Evolutionary conservation across 2,113 vertebrate species (phyloP).

Genomic region (Aegithalos caudatus): DNA sequence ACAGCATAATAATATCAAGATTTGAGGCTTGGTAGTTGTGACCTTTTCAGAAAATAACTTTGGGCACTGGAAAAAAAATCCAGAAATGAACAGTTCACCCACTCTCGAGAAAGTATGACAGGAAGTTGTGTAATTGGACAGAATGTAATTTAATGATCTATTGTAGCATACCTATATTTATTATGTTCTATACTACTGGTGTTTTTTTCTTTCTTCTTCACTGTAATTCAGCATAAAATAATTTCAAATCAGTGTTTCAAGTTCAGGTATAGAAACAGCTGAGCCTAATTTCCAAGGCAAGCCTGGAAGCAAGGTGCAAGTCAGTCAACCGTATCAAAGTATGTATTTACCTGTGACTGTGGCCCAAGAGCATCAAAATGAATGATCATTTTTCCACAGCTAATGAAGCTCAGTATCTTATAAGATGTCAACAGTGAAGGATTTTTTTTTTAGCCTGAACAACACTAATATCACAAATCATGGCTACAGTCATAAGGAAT

Average conservation of each 20-base stretch:
- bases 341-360: background rate
- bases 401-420: background rate
- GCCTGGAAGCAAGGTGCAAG: background rate
- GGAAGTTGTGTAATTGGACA: background rate
- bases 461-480: fast-evolving
- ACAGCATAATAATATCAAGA: background rate
- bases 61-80: background rate
- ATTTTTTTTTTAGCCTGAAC: background rate
- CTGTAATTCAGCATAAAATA: background rate
- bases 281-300: background rate
- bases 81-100: background rate
- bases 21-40: background rate
- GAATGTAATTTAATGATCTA: background rate
- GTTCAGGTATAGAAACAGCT: background rate
- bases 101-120: background rate
- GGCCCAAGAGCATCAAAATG: background rate
- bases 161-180: background rate
- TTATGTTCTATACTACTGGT: background rate
- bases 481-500: background rate
- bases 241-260: background rate
- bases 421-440: background rate
- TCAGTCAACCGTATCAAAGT: background rate
- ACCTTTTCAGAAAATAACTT: background rate
- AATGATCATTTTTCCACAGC: background rate
- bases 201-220: background rate